phyloP scores from a whole-genome alignment of 2,888 invertebrate genomes.

The Microplitis manilae region DNA sequence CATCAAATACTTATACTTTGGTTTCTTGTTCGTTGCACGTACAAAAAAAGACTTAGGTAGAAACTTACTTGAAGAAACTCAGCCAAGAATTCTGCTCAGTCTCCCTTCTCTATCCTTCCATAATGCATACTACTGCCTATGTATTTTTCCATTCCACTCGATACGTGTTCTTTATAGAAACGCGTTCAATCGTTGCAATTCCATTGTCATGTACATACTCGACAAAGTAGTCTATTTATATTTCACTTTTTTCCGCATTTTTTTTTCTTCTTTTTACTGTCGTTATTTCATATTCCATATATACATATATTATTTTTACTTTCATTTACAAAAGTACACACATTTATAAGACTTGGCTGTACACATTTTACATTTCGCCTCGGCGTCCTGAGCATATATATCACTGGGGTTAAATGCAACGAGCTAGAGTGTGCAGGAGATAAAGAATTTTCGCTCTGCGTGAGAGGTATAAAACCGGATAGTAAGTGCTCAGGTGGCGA shows the following conservation, averaged over 20 bases:
- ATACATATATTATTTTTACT: constrained; percentile 19
- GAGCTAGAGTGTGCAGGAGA: constrained; percentile 29
- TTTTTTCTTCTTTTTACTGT: constrained; percentile 1
- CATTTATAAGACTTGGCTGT: constrained; percentile 39
- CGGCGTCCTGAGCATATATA: constrained; percentile 37
- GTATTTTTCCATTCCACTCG: constrained; percentile 31
- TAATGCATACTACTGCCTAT: constrained; percentile 31
- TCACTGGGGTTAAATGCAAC: constrained; percentile 41
- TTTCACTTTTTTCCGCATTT: background rate
- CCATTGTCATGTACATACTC: constrained; percentile 35
- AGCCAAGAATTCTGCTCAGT: constrained; percentile 28
- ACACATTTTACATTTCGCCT: constrained; percentile 58
- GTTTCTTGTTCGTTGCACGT: constrained; percentile 1
- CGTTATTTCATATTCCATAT: background rate
- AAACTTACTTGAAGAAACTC: constrained; percentile 39
- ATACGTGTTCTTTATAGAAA: constrained; percentile 34
- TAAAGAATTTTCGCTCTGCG: constrained; percentile 20
- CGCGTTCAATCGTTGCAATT: constrained; percentile 36
- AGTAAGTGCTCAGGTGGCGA: constrained; percentile 50
- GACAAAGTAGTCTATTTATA: constrained; percentile 39
- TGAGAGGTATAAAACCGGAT: constrained; percentile 31
- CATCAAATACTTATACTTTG: background rate
- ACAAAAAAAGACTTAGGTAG: constrained; percentile 13
- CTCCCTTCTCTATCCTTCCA: constrained; percentile 22
- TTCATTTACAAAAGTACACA: constrained; percentile 12